Base-by-base conservation (phyloP, 2,888 invertebrate genomes). In the Gastracanthus pulcherrimus region DNA sequence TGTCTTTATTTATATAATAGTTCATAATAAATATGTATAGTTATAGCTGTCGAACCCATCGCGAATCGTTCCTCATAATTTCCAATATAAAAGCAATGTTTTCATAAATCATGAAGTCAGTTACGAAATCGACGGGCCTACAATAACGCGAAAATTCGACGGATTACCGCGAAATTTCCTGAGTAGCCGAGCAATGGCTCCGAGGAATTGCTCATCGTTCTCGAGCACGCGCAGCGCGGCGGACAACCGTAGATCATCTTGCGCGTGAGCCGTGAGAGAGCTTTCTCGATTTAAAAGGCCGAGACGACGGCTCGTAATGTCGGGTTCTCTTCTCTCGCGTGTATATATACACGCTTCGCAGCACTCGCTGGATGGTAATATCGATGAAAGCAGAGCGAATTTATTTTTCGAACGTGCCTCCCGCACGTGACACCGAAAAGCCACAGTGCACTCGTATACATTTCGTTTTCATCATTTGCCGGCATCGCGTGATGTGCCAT, bases 1-100 rank as follows among this genome's bases (percentile, higher is more conserved):
- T 19, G 51, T 69, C 69, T 69, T 31, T 51, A 70, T 70, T 70
- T 70, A 70, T 70, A 70, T 70, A 70, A 70, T 70, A 23, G 51
- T 6, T 19, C 34, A 9, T 34, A 70, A 70, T 70, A 51, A 51
- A 70, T 51, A 34, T 3, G 26, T 29, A 13, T 45, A 23, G 29
- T 23, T 19, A 48, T 41, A 72, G 26, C n/a, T 16, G 55, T 41
- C 45, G 5, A 29, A 45, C 11, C 55, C 23, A 71, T 55, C 38
- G 60, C n/a, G n/a, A n/a, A n/a, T n/a, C n/a, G n/a, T n/a, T n/a
- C n/a, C n/a, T n/a, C n/a, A n/a, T 16, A 19, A 58, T 58, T 36
- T 36, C 26, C 11, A 13, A 29, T 13, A 66, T 3, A 23, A n/a
- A n/a, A n/a, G n/a, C 36, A 19, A 31, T 19, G 19, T 74, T 60